Conservation (phyloP, 2,797 vertebrate species). For the Mormyrops attenuatus region DNA sequence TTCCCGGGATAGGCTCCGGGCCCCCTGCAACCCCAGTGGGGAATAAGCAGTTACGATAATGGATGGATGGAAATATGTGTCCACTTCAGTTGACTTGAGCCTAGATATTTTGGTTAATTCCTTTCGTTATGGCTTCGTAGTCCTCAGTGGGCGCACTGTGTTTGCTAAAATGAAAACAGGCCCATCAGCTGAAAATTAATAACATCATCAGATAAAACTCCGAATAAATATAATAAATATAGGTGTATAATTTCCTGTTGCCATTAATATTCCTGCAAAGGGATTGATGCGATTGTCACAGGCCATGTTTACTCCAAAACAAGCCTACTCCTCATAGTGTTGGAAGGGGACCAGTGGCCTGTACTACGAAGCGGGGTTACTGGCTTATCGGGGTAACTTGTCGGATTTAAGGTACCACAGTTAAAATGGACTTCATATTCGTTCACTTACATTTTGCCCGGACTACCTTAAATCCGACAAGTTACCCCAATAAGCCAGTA, state of each 20-base stretch:
- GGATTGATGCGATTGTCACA: not conserved
- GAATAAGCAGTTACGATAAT: too few species aligned
- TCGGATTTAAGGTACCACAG: too few species aligned
- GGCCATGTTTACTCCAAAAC: not conserved
- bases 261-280: not conserved
- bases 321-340: not conserved
- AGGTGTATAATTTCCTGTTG: not conserved
- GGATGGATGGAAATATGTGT: too few species aligned
- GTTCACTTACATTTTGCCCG: too few species aligned
- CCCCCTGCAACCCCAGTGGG: too few species aligned
- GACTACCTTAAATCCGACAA: too few species aligned
- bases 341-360: not conserved
- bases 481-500: too few species aligned
- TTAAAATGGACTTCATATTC: too few species aligned
- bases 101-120: not conserved
- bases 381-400: too few species aligned
- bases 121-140: not conserved
- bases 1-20: too few species aligned
- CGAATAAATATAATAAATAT: not conserved
- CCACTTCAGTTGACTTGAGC: not conserved
- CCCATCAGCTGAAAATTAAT: not conserved
- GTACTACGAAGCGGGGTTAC: too few species aligned
- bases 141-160: not conserved
- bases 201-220: not conserved
- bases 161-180: not conserved